A percentile compares a stretch with the other conserved stretches of the same genome.
Conservation (phyloP, 2,888 invertebrate genomes). For the Heliconius charithonia region DNA sequence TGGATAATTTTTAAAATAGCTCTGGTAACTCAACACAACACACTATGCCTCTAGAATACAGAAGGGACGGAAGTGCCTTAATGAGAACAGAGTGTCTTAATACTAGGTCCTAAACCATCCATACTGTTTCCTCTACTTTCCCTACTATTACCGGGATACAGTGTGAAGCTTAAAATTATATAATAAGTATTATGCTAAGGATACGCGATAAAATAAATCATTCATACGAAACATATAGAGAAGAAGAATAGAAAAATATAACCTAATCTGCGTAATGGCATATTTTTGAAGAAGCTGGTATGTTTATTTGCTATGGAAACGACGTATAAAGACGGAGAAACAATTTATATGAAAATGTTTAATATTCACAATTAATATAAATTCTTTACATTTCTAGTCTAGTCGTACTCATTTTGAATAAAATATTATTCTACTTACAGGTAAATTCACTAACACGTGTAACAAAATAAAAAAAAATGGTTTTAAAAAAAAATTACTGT, state of each 20-base stretch:
- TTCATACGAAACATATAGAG: background rate
- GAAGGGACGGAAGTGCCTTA: background rate
- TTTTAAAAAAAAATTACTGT: background rate
- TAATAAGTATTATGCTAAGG: too few species aligned
- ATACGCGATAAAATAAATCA: background rate
- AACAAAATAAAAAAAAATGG: background rate
- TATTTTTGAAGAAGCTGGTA: slow-evolving; percentile 8
- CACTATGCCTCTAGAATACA: background rate
- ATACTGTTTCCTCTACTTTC: too few species aligned
- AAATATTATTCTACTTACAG: background rate
- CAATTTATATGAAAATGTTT: slow-evolving; percentile 21
- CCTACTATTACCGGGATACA: background rate
- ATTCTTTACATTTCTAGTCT: background rate
- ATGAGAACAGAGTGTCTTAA: background rate
- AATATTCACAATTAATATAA: slow-evolving; percentile 19
- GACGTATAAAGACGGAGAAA: background rate
- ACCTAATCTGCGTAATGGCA: slow-evolving; percentile 4
- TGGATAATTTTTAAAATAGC: background rate
- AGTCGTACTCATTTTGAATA: background rate
- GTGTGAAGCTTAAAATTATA: too few species aligned
- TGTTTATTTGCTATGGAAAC: background rate
- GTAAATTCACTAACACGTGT: background rate
- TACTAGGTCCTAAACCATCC: too few species aligned
- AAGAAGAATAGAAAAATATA: background rate
- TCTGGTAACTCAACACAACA: background rate